Conservation (phyloP, 2,797 vertebrate genomes). For the Botia almorhae region DNA sequence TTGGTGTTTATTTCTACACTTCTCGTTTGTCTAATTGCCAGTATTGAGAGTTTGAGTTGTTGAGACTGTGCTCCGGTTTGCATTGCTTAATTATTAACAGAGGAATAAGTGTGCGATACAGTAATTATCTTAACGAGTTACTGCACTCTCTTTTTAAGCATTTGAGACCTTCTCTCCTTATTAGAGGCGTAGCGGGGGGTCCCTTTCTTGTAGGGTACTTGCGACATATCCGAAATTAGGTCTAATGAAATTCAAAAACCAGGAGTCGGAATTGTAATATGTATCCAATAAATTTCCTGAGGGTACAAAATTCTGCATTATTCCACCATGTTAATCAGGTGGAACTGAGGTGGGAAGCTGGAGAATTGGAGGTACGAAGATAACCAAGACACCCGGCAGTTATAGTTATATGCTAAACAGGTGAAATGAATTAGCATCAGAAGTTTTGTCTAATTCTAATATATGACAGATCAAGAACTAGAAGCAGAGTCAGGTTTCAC, state of each 20-base stretch:
- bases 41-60: constrained; percentile 73
- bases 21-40: constrained; percentile 75
- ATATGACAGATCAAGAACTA: neutral
- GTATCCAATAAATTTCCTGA: constrained; percentile 26
- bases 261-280: constrained; percentile 34
- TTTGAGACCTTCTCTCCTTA: constrained; percentile 71
- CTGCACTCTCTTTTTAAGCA: constrained; percentile 72
- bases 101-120: constrained; percentile 77
- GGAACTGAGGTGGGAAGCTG: neutral
- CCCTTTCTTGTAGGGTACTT: constrained; percentile 60
- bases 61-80: constrained; percentile 64
- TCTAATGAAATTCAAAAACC: constrained; percentile 31
- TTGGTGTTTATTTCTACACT: constrained; percentile 65
- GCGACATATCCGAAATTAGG: constrained; percentile 38
- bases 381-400: neutral
- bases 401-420: constrained; percentile 7
- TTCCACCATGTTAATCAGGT: constrained; percentile 2
- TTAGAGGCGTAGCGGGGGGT: constrained; percentile 67
- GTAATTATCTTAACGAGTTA: constrained; percentile 82
- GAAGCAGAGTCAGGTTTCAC: neutral
- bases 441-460: neutral
- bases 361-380: constrained; percentile 5
- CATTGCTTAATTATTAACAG: constrained; percentile 69
- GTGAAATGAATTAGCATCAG: neutral
- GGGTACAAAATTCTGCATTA: constrained; percentile 30